phyloP scores from a whole-genome alignment of 2,888 invertebrate genomes.

The Pristionchus exspectatus region DNA sequence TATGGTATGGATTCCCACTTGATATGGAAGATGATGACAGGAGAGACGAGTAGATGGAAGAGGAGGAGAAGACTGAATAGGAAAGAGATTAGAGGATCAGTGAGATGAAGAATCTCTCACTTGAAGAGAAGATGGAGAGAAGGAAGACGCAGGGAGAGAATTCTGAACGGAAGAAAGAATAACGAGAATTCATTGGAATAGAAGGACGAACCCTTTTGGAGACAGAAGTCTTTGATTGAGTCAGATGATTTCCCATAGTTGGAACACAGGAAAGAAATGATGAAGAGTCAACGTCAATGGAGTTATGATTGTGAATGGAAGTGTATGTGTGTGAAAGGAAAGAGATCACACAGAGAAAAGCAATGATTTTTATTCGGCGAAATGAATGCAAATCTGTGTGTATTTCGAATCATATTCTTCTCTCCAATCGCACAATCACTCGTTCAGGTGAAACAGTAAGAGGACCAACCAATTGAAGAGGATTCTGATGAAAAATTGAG shows the following conservation, averaged over 20 bases:
- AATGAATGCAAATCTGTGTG: slow-evolving; percentile 22
- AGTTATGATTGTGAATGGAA: not conserved
- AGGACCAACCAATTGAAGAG: slow-evolving; percentile 41
- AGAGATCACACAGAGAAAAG: not conserved
- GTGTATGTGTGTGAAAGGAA: not conserved
- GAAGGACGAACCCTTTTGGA: not conserved
- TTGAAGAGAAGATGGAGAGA: not conserved
- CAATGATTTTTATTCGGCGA: slow-evolving; percentile 31
- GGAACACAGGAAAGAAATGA: not conserved
- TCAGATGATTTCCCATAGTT: slow-evolving; percentile 36
- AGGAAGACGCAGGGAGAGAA: slow-evolving; percentile 5
- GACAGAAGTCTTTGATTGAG: too few relatives aligned
- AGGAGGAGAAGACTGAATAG: slow-evolving; percentile 35
- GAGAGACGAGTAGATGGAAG: slow-evolving; percentile 6
- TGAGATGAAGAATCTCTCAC: not conserved
- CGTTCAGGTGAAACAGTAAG: slow-evolving; percentile 42
- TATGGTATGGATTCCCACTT: slow-evolving; percentile 21
- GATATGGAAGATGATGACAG: slow-evolving; percentile 3
- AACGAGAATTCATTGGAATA: not conserved
- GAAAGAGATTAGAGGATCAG: slow-evolving; percentile 3
- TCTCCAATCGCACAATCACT: slow-evolving; percentile 46
- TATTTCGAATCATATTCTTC: not conserved
- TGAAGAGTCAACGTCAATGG: not conserved
- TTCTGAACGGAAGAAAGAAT: not conserved
- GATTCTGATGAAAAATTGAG: slow-evolving; percentile 15